phyloP scores from a whole-genome alignment of 2,113 vertebrate species.

The Myocastor coypus region DNA sequence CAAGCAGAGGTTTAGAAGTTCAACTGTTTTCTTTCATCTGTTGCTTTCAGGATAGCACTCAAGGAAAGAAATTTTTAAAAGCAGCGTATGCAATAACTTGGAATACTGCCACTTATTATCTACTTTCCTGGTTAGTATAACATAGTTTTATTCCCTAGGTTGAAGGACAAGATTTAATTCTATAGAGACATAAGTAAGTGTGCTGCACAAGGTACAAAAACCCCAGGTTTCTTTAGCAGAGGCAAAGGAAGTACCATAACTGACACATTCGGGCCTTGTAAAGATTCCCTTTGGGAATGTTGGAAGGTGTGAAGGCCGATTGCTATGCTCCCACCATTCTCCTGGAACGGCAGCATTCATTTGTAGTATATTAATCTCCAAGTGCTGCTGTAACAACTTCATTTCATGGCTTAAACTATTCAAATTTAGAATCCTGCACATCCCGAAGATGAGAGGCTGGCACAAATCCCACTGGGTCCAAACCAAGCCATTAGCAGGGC shows the following conservation, averaged over 20 bases:
- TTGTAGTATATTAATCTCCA: neutral
- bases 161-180: neutral
- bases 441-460: neutral
- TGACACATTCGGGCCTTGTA: neutral
- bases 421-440: neutral
- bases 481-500: neutral
- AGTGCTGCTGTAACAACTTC: neutral
- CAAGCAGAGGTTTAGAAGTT: conserved; percentile 14
- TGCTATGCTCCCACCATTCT: neutral
- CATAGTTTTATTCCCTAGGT: neutral
- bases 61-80: neutral
- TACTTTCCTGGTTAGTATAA: neutral
- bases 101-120: neutral
- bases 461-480: neutral
- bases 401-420: neutral
- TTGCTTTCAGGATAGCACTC: conserved; percentile 31
- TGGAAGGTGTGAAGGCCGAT: neutral
- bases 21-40: conserved; percentile 40
- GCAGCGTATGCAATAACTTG: neutral
- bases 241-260: neutral
- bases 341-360: neutral
- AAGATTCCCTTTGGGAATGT: neutral
- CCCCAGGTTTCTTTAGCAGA: neutral
- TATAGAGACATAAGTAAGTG: neutral
- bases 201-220: neutral